Evolutionary conservation across 2,797 vertebrate genomes (phyloP), one percentile per base, ranked within the genome.

Genomic region (Gymnopithys bicolor): DNA sequence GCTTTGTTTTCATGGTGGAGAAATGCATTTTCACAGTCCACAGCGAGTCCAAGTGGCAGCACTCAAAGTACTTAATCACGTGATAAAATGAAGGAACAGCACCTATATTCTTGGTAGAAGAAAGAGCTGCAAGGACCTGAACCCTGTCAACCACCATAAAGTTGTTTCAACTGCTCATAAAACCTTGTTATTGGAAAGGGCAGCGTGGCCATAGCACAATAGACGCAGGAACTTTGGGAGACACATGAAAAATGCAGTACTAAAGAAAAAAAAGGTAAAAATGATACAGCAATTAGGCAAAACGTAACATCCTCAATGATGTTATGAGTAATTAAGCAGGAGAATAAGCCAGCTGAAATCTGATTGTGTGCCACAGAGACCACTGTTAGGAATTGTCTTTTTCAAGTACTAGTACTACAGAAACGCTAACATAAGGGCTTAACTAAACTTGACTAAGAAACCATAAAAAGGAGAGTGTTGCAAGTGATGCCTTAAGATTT

Each of bases 141-240:
- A 58, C 30, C 32, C 46, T 80, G 11, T 8, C 1, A 1, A 59
- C 56, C 15, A 64, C 14, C 1, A 1, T 24, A 32, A 63, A 79
- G 5, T 14, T 22, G 12, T 52, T 66, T 41, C 39, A 64, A 17
- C 32, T 63, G 59, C 60, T 63, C 10, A 19, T 15, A 22, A 84
- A 45, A 15, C 30, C 30, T 27, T 35, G 4, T 35, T 76, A 39
- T 0, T 62, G n/a, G 11, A 87, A 75, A 56, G 5, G 33, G 18
- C 27, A 53, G 0, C 0, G 6, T 58, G n/a, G 43, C 19, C 53
- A 39, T 2, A 33, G 43, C 1, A 2, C 27, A 52, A 33, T 2
- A 27, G 18, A 49, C 77, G 7, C 5, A 46, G 13, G 7, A 75
- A 41, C 27, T 46, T 25, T 18, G 21, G 21, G n/a, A 83, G 21